phyloP scores from a whole-genome alignment of 1,140 invertebrate genomes.

The Plectrocnemia conspersa region DNA sequence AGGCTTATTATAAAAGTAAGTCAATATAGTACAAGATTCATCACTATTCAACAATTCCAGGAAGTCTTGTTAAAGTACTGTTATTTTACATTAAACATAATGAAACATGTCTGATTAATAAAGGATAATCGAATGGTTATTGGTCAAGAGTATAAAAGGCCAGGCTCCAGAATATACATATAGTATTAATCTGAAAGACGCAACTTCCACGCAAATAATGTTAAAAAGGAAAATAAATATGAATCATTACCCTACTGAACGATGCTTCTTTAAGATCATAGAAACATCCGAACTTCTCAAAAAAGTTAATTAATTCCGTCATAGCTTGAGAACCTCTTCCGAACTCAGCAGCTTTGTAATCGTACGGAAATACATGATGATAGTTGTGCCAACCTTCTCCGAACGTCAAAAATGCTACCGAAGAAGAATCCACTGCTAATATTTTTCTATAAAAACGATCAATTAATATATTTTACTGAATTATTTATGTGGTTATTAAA shows the following conservation, averaged over 20 bases:
- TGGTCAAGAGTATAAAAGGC: no score
- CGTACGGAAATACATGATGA: conserved; percentile 74
- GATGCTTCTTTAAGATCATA: conserved; percentile 60
- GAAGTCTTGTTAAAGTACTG: no score
- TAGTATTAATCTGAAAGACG: no score
- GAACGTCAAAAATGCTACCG: conserved; percentile 50
- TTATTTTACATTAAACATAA: no score
- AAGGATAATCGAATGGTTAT: no score
- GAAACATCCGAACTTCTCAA: conserved; percentile 51
- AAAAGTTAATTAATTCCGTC: conserved; percentile 49
- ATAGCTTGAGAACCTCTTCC: conserved; percentile 47
- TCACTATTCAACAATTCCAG: no score
- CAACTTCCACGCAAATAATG: no score
- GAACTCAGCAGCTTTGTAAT: conserved; percentile 63
- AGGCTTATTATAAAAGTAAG: no score
- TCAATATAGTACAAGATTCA: no score
- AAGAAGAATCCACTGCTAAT: conserved; percentile 53
- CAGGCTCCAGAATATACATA: no score
- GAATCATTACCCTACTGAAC: conserved; percentile 49
- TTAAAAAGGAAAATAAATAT: no score
- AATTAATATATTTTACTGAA: neutral
- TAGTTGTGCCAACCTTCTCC: conserved; percentile 79
- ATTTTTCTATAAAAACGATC: conserved; percentile 49
- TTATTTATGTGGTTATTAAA: neutral
- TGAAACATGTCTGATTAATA: no score